A percentile compares a stretch with the other conserved stretches of the same genome.
Conservation (phyloP, 2,888 invertebrate species). For the Keiferia lycopersicella region DNA sequence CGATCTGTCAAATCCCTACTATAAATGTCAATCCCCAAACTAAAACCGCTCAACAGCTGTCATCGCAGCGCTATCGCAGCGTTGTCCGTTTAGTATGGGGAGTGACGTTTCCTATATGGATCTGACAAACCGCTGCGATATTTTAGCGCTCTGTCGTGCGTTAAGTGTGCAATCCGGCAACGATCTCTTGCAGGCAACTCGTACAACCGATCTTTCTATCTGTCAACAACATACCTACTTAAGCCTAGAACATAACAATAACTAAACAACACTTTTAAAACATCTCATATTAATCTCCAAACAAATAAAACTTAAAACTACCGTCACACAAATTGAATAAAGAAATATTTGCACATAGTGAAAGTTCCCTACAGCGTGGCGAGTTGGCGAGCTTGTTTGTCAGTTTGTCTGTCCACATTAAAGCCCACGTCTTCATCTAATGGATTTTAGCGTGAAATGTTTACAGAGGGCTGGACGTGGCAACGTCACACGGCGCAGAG, state of each 20-base stretch:
- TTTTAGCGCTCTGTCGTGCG: too few relatives aligned
- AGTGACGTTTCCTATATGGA: too few relatives aligned
- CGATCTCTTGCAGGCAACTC: too few relatives aligned
- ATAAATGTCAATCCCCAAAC: too few relatives aligned
- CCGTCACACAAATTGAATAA: neutral
- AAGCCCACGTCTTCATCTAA: conserved; percentile 46
- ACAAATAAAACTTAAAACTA: conserved; percentile 9
- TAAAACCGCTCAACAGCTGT: too few relatives aligned
- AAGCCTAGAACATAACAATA: too few relatives aligned
- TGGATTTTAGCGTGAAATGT: conserved; percentile 41
- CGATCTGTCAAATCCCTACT: too few relatives aligned
- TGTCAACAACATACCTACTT: neutral
- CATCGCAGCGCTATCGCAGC: too few relatives aligned
- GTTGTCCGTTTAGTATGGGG: too few relatives aligned
- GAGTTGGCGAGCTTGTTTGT: conserved; percentile 35
- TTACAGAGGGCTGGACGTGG: conserved; percentile 32
- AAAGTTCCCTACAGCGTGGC: conserved; percentile 13
- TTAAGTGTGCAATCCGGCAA: too few relatives aligned
- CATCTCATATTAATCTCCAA: neutral
- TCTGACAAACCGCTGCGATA: too few relatives aligned
- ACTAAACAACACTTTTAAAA: neutral
- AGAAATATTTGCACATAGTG: conserved; percentile 20
- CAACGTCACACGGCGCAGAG: neutral
- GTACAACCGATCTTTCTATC: too few relatives aligned
- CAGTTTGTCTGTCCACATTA: conserved; percentile 42